These are phyloP conservation scores for Lipotes vexillifer DNA, from an alignment of 2,113 vertebrate species.

Conservation along the genomic window DNA sequence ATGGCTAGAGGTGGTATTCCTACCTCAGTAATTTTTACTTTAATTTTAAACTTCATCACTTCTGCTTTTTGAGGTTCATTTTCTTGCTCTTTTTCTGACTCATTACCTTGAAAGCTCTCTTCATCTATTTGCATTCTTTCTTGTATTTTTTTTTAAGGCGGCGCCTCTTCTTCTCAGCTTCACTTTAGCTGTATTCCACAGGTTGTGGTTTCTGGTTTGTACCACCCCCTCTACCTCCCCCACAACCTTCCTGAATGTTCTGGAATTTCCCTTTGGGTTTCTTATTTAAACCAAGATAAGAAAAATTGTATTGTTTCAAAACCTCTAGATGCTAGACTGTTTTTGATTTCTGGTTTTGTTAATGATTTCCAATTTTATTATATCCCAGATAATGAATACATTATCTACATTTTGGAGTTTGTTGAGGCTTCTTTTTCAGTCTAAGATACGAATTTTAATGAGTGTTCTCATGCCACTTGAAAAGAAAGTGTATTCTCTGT, in stretches of 20 bases:
- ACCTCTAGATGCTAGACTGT: not conserved
- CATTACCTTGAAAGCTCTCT: not conserved
- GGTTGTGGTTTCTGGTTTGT: not conserved
- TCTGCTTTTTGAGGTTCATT: not conserved
- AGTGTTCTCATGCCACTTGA: not conserved
- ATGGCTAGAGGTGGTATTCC: not conserved
- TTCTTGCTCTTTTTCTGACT: not conserved
- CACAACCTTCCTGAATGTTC: not conserved
- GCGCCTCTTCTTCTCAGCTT: not conserved
- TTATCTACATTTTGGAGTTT: not conserved
- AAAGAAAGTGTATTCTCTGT: not conserved
- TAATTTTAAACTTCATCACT: not conserved
- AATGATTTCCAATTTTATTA: not conserved
- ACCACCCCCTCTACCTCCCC: no score
- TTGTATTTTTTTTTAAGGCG: not conserved
- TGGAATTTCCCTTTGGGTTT: not conserved
- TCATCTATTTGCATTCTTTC: not conserved
- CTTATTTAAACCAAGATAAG: not conserved
- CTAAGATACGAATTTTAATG: not conserved
- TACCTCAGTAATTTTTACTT: not conserved
- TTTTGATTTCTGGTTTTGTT: not conserved
- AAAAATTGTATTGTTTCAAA: not conserved
- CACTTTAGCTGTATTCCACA: not conserved
- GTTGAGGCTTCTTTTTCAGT: not conserved
- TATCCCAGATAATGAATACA: not conserved